These are phyloP conservation scores for Atrichornis clamosus DNA, from an alignment of 2,113 vertebrate species.

Conservation along the genomic window DNA sequence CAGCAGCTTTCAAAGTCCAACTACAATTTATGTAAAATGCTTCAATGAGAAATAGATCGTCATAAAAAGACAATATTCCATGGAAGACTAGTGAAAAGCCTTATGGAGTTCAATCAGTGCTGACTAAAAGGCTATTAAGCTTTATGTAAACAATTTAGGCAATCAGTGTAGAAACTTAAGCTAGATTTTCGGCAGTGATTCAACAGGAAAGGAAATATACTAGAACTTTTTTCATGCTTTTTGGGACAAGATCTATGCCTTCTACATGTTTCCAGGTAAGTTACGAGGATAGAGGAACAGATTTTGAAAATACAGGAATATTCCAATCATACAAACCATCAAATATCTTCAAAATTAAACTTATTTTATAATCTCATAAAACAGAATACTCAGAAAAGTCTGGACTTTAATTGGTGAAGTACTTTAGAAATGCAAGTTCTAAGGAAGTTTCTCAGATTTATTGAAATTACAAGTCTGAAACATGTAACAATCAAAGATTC, in stretches of 20 bases:
- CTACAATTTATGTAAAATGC: background rate
- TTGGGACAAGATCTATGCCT: background rate
- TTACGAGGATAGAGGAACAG: background rate
- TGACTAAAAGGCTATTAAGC: background rate
- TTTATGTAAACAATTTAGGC: conserved; percentile 37
- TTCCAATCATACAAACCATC: background rate
- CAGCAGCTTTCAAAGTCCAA: background rate
- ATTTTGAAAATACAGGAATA: background rate
- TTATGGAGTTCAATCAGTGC: background rate
- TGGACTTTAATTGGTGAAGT: background rate
- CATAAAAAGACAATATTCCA: conserved; percentile 12
- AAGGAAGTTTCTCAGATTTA: background rate
- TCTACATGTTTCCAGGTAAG: background rate
- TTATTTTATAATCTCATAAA: background rate
- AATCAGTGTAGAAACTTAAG: conserved; percentile 10
- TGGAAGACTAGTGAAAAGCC: background rate
- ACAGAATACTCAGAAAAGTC: background rate
- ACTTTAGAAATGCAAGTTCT: background rate
- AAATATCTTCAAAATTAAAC: background rate
- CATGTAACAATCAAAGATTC: background rate
- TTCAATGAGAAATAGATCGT: background rate
- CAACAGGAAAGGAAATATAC: background rate
- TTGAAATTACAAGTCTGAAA: background rate
- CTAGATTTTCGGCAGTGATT: conserved; percentile 11
- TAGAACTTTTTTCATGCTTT: background rate